Evolutionary conservation across 2,797 vertebrate genomes (phyloP), one percentile per base, ranked within the genome.

Genomic region (Cheirogaleus major): DNA sequence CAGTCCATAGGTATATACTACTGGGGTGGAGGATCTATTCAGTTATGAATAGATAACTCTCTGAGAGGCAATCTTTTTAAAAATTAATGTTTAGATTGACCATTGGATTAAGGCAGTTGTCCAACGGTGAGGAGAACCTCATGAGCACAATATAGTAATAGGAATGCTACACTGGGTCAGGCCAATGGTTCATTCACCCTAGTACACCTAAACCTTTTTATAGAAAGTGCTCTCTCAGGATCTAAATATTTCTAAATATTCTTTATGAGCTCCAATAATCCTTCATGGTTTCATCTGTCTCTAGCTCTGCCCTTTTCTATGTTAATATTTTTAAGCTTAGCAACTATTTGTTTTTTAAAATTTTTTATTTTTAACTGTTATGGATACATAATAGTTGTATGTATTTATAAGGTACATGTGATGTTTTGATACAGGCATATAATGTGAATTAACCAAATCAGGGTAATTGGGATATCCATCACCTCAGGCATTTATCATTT

Each of bases 81-180:
- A 93, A 91, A 43, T 67, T 70, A 93, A n/a, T 81, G 59, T 94
- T 91, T 72, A 82, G 32, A 57, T 76, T 82, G 72, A 30, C 81
- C 48, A 73, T n/a, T 69, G 73, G 65, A 78, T 85, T 76, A 78
- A 70, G 78, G 48, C 45, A 91, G 61, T 61, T 89, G 32, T 78
- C 59, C 4, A 78, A 41, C 22, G 76, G 32, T 18, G 4, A 48
- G 50, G 22, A 82, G n/a, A 32, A 2, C 32, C 27, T 89, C 25
- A 55, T 41, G 41, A 82, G 32, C 35, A 72, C 35, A 90, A 10
- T 72, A 50, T 18, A 57, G 27, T 90, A 73, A 69, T 48, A 43
- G 70, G 70, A 84, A 88, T 70, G 35, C 81, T 89, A 18, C 48
- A 70, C 50, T 63, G 63, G 45, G 63, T 92, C 63, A 79, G 20